phyloP scores from a whole-genome alignment of 2,888 invertebrate genomes.

The Cryptus armator region DNA sequence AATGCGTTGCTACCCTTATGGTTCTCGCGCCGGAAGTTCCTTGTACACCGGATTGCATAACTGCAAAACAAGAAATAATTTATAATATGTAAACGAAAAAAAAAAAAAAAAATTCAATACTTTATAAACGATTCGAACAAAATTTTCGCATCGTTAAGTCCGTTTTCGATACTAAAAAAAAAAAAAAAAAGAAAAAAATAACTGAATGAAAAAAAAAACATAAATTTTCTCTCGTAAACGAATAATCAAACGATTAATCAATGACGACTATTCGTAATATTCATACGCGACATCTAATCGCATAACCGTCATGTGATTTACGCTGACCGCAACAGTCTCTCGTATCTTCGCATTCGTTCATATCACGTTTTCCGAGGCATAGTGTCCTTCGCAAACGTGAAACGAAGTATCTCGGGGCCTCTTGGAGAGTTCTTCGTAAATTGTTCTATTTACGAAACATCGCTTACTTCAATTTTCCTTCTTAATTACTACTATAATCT shows the following conservation, averaged over 20 bases:
- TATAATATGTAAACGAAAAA: not conserved
- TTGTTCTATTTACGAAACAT: not conserved
- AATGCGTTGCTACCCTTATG: constrained; percentile 80
- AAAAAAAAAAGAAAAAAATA: not conserved
- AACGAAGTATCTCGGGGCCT: not conserved
- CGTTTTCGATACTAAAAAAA: not conserved
- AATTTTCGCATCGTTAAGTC: not conserved
- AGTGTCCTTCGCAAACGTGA: constrained; percentile 27
- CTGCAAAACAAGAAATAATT: constrained; percentile 67
- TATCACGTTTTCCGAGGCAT: constrained; percentile 33
- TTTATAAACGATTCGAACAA: not conserved
- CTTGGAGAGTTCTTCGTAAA: not conserved
- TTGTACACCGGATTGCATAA: constrained; percentile 75
- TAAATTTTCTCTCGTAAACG: not conserved
- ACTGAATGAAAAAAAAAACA: not conserved
- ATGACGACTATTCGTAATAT: not conserved
- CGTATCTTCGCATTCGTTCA: constrained; percentile 35
- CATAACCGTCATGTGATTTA: constrained; percentile 40
- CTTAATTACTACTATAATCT: not conserved
- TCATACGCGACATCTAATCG: constrained; percentile 28
- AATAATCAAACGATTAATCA: not conserved
- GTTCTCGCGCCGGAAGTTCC: constrained; percentile 76
- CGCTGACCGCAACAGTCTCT: constrained; percentile 40
- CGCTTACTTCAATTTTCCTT: not conserved
- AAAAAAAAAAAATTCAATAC: not conserved